Evolutionary conservation across 2,113 vertebrate genomes (phyloP).

Genomic region (Megalops atlanticus): DNA sequence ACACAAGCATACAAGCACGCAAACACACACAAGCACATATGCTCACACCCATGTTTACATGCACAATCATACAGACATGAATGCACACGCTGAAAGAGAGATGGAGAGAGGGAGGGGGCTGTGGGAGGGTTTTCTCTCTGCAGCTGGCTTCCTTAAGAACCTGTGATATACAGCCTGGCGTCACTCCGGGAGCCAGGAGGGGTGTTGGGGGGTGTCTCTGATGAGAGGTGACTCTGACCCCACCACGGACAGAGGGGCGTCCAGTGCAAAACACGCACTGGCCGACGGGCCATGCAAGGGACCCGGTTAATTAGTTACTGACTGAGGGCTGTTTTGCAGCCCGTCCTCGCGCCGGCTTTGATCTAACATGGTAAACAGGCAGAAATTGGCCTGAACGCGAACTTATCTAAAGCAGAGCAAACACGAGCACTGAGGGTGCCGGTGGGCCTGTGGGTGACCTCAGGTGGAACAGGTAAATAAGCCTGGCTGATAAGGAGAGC

Average conservation of each 20-base stretch:
- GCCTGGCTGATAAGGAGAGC: slow-evolving; percentile 56
- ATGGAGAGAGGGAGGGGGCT: too few relatives aligned
- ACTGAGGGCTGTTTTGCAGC: slow-evolving; percentile 72
- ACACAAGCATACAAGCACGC: not conserved
- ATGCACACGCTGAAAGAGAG: too few relatives aligned
- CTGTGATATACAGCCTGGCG: too few relatives aligned
- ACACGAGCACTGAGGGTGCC: slow-evolving; percentile 74
- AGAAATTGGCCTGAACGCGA: slow-evolving; percentile 57
- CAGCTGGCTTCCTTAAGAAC: too few relatives aligned
- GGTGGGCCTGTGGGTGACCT: slow-evolving; percentile 66
- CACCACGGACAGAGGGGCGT: too few relatives aligned
- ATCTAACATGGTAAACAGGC: slow-evolving; percentile 72
- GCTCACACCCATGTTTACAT: not conserved
- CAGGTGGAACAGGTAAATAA: slow-evolving; percentile 68
- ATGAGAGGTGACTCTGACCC: too few relatives aligned
- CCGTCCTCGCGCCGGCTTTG: slow-evolving; percentile 73
- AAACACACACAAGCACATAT: slow-evolving; percentile 22
- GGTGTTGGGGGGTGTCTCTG: too few relatives aligned
- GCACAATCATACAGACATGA: too few relatives aligned
- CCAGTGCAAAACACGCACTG: too few relatives aligned
- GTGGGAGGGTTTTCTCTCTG: too few relatives aligned
- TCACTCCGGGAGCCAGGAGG: too few relatives aligned
- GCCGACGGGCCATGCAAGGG: slow-evolving; percentile 44
- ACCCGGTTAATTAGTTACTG: slow-evolving; percentile 65
- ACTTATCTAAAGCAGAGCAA: slow-evolving; percentile 71